These are phyloP conservation scores for Idaea dimidiata DNA, from an alignment of 2,888 invertebrate species.

Conservation along the genomic window DNA sequence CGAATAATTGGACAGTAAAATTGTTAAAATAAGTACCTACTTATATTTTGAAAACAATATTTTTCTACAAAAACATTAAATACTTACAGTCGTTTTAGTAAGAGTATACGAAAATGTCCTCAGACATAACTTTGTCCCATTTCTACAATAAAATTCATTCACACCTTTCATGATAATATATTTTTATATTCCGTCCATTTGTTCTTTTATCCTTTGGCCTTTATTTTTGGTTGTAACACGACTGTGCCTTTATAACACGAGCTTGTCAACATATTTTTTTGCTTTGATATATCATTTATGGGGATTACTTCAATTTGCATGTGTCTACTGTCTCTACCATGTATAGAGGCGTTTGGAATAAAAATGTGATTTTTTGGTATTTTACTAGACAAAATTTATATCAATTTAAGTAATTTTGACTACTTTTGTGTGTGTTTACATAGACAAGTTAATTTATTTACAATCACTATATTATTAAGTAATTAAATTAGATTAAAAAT, in stretches of 20 bases:
- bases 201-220: slow-evolving; percentile 1
- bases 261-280: slow-evolving; percentile 1
- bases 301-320: neutral
- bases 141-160: neutral
- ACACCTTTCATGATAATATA: slow-evolving; percentile 1
- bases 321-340: neutral
- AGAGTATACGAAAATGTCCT: neutral
- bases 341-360: neutral
- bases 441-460: no score
- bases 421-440: no score
- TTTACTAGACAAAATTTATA: neutral
- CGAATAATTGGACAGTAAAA: no score
- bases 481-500: no score
- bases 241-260: neutral
- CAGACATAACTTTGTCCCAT: neutral
- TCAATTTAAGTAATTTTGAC: neutral
- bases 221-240: neutral
- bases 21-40: neutral
- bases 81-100: neutral
- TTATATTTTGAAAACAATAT: neutral
- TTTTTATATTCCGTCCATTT: slow-evolving; percentile 1
- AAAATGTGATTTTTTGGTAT: neutral
- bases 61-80: neutral
- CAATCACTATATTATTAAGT: no score
- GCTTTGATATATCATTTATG: slow-evolving; percentile 1